Base-by-base conservation (phyloP, 2,113 vertebrate species). In the Saguinus imperator region DNA sequence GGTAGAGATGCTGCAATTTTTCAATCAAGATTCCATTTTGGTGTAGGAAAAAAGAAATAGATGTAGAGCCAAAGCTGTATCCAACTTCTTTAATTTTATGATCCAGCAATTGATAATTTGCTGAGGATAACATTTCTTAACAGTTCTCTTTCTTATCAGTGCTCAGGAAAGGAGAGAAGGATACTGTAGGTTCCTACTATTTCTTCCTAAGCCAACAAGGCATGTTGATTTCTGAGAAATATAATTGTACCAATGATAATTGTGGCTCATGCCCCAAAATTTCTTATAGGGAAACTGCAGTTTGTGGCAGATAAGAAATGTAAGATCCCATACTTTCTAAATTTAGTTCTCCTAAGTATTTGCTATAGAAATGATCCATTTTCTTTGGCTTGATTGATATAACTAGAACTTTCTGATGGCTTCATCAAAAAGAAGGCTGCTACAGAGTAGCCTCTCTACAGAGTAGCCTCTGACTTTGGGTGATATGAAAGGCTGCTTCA, bases 1-100 rank as follows among this genome's bases (percentile, higher is more conserved):
- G 88, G 80, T n/a, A n/a, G 82, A 96, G 94, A 87, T 92, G n/a
- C 86, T 64, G 95, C 23, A 66, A 61, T 97, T 97, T 95, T 68
- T 97, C 92, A 97, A 58, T 92, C 50, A 91, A 95, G 93, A 95
- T 94, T 57, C 43, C 58, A 52, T 77, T 91, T 70, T 96, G 87
- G 58, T 48, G 8, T 87, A 17, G 87, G 80, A 93, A 94, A 68
- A 35, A 35, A 45, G 64, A 97, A 91, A 83, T 14, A 87, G 50
- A 87, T 89, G 43, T 80, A 83, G 21, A 97, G 81, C 25, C 79
- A 58, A 76, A 97, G 72, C 76, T 45, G 6, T 75, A 58, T 96
- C 55, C 43, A 16, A 27, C 95, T 86, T 96, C 64, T 95, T 82
- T 93, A 50, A 91, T 94, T 87, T 95, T 55, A 43, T 91, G 90